A percentile compares a stretch with the other conserved stretches of the same genome.
These are phyloP conservation scores for Entelurus aequoreus DNA, from an alignment of 2,113 vertebrate species.

Conservation along the genomic window DNA sequence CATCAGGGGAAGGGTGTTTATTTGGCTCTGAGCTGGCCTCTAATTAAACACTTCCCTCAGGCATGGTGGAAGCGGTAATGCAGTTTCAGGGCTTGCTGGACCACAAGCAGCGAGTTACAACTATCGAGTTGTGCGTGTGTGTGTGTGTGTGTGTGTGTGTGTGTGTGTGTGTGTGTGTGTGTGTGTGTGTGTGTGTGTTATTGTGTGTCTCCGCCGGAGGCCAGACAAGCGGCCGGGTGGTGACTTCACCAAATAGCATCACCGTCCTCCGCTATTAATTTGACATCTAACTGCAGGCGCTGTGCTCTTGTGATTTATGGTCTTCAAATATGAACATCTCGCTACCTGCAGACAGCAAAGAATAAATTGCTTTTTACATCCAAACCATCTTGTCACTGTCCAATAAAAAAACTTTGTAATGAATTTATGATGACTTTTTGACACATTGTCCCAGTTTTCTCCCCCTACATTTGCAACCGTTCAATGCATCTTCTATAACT, in stretches of 20 bases:
- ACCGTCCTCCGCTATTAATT: too few relatives aligned
- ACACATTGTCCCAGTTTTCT: too few relatives aligned
- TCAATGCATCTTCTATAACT: too few relatives aligned
- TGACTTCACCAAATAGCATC: not conserved
- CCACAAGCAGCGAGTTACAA: not conserved
- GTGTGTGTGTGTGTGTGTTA: slow-evolving; percentile 11
- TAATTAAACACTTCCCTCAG: slow-evolving; percentile 71
- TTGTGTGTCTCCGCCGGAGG: slow-evolving; percentile 26
- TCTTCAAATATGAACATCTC: not conserved
- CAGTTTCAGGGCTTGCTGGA: slow-evolving; percentile 56
- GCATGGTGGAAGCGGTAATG: slow-evolving; percentile 63
- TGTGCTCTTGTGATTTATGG: not conserved
- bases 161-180: too few relatives aligned
- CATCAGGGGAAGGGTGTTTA: slow-evolving; percentile 35
- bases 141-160: too few relatives aligned
- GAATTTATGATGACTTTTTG: too few relatives aligned
- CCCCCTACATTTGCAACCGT: too few relatives aligned
- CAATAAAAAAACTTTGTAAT: not conserved
- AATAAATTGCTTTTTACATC: not conserved
- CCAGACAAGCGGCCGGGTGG: slow-evolving; percentile 8
- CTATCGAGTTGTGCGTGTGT: not conserved
- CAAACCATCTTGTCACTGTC: not conserved
- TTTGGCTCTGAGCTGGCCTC: slow-evolving; percentile 47
- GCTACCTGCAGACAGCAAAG: not conserved
- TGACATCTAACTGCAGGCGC: slow-evolving; percentile 6